Evolutionary conservation across 2,113 vertebrate genomes (phyloP), one percentile per base, ranked within the genome.

Genomic region (Lepidothrix coronata): DNA sequence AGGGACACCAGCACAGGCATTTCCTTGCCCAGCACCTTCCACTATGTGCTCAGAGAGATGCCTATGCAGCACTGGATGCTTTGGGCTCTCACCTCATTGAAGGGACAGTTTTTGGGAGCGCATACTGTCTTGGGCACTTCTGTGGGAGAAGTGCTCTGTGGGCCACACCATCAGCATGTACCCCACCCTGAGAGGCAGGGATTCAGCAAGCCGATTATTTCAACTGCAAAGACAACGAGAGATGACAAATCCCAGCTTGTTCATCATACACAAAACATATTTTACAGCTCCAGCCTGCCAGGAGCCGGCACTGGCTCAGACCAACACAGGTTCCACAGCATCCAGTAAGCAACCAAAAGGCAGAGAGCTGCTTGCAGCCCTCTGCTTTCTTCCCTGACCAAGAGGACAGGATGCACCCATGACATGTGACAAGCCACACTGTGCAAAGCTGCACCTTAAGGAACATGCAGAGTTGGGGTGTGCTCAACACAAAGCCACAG

Each of bases 401-500:
- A 80, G 21, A 57, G 5, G 24, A 30, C 19, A 35, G 0, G 2
- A 2, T 5, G 24, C 17, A 84, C 13, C 30, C 2, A 2, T 1
- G 4, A 23, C 4, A 49, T 0, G 1, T 23, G 35, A 86, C 49
- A 83, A 18, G n/a, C 13, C 23, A 55, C 1, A 2, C 20, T 4
- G 3, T 14, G 39, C 16, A 31, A 28, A 9, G 20, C 25, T 93
- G 68, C 27, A 59, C 30, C 17, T 25, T 0, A 2, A 15, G 14
- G 39, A 78, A 54, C 1, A 6, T 12, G 41, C 8, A 43, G 35
- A 39, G 6, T 18, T 73, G 25, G 46, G 37, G 18, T 35, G 21
- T 67, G 27, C 46, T 90, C 79, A 54, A 49, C 39, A 62, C 19
- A 43, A 39, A 74, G 37, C 8, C 3, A 49, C 6, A 16, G 14